Percentiles rank a stretch among this genome's conserved stretches.
These are phyloP conservation scores for Parthenolecanium corni DNA, from an alignment of 2,888 invertebrate species.

Conservation along the genomic window DNA sequence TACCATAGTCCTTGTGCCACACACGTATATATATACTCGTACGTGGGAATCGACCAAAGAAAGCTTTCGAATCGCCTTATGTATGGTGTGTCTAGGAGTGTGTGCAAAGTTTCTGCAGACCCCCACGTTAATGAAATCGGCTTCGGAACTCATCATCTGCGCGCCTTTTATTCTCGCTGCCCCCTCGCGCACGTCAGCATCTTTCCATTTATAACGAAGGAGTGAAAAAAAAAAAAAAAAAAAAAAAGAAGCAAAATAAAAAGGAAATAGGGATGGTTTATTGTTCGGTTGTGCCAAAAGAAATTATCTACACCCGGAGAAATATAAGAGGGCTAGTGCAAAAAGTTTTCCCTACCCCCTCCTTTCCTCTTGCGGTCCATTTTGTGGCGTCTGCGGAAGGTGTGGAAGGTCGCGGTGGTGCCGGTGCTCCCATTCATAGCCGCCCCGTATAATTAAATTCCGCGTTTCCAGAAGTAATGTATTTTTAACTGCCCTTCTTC, in stretches of 20 bases:
- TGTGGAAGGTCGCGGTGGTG: too few species aligned
- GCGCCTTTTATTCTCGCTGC: neutral
- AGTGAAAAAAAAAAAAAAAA: neutral
- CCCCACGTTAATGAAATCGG: conserved; percentile 14
- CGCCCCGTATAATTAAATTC: too few species aligned
- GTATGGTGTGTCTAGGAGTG: too few species aligned
- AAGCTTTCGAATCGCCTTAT: too few species aligned
- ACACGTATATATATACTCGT: too few species aligned
- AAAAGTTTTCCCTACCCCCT: neutral
- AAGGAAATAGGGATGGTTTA: neutral
- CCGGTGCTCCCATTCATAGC: too few species aligned
- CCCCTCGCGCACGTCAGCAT: conserved; percentile 1
- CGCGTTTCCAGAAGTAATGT: too few species aligned
- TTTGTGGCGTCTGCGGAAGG: too few species aligned
- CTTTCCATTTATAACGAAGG: neutral
- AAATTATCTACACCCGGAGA: neutral
- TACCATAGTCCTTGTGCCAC: too few species aligned
- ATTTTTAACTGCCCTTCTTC: too few species aligned
- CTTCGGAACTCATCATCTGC: conserved; percentile 21
- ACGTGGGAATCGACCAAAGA: too few species aligned
- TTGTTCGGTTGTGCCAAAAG: neutral
- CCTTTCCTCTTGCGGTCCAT: too few species aligned
- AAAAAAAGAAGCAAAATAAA: neutral
- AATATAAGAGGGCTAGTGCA: neutral
- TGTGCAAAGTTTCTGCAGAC: neutral